phyloP scores from a whole-genome alignment of 1,140 invertebrate genomes.

The Drosophila sturtevanti region DNA sequence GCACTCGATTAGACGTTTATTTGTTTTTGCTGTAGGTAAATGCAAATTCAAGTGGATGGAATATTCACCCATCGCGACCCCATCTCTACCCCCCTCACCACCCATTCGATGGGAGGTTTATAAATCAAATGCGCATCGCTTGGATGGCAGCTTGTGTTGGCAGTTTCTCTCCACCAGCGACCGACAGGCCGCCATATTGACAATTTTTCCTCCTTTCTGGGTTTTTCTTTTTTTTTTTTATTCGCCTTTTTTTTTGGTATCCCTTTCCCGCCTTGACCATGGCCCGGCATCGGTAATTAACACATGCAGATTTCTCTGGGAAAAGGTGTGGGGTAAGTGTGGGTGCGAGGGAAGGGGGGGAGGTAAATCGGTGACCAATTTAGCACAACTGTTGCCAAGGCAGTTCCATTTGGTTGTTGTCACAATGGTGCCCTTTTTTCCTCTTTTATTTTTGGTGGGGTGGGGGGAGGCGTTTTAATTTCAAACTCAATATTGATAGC shows the following conservation, averaged over 20 bases:
- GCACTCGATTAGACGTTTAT: slow-evolving; percentile 74
- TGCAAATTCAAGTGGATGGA: slow-evolving; percentile 71
- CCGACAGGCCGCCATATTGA: slow-evolving; percentile 63
- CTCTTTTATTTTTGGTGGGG: slow-evolving; percentile 54
- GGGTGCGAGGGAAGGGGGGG: neutral
- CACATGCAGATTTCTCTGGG: slow-evolving; percentile 71
- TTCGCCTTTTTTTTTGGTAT: slow-evolving; percentile 20
- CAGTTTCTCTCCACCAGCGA: slow-evolving; percentile 52
- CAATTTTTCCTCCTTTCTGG: slow-evolving; percentile 48
- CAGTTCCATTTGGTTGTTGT: slow-evolving; percentile 13
- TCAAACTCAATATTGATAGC: slow-evolving; percentile 77
- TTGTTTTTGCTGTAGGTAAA: slow-evolving; percentile 78
- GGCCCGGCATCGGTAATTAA: slow-evolving; percentile 67
- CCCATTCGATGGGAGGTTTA: slow-evolving; percentile 45
- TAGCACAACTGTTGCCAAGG: slow-evolving; percentile 71
- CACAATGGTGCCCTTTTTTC: slow-evolving; percentile 34
- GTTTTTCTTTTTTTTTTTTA: slow-evolving; percentile 21
- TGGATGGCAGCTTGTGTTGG: slow-evolving; percentile 63
- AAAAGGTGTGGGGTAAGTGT: neutral
- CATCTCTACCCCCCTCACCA: neutral
- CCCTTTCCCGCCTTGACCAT: slow-evolving; percentile 51
- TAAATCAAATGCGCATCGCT: slow-evolving; percentile 67
- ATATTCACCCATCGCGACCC: neutral
- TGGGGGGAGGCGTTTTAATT: slow-evolving; percentile 60
- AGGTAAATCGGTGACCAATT: slow-evolving; percentile 49